These are phyloP conservation scores for Boleophthalmus pectinirostris DNA, from an alignment of 2,113 vertebrate genomes.

Conservation along the genomic window DNA sequence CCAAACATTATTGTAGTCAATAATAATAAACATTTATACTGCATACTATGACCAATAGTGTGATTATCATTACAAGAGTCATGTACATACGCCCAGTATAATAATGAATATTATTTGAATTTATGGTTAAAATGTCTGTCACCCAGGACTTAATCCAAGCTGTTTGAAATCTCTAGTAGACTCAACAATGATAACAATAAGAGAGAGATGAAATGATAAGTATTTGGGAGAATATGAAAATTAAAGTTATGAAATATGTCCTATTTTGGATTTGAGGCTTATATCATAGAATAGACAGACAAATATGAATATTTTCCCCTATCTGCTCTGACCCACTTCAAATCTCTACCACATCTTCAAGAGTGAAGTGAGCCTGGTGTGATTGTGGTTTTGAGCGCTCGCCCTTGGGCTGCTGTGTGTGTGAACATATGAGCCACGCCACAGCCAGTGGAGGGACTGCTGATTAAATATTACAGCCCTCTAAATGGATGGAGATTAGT, in stretches of 20 bases:
- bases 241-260: not conserved
- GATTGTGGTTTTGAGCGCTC: slow-evolving; percentile 69
- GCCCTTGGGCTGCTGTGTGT: slow-evolving; percentile 69
- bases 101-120: not conserved
- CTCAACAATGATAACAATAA: not conserved
- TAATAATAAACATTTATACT: not conserved
- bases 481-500: slow-evolving; percentile 79
- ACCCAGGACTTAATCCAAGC: not conserved
- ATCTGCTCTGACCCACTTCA: slow-evolving; percentile 2
- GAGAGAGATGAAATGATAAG: slow-evolving; percentile 2
- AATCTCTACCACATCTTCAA: slow-evolving; percentile 4
- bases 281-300: not conserved
- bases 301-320: not conserved
- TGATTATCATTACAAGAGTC: not conserved
- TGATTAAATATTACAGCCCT: slow-evolving; percentile 79
- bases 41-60: not conserved
- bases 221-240: not conserved
- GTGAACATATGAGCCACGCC: slow-evolving; percentile 69
- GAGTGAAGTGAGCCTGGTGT: slow-evolving; percentile 5
- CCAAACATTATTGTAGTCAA: not conserved
- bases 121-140: not conserved
- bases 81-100: not conserved
- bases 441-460: slow-evolving; percentile 53
- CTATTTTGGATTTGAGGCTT: slow-evolving; percentile 1
- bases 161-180: not conserved